Base-by-base conservation (phyloP, 2,888 invertebrate species). In the Drosophila imparisetae region DNA sequence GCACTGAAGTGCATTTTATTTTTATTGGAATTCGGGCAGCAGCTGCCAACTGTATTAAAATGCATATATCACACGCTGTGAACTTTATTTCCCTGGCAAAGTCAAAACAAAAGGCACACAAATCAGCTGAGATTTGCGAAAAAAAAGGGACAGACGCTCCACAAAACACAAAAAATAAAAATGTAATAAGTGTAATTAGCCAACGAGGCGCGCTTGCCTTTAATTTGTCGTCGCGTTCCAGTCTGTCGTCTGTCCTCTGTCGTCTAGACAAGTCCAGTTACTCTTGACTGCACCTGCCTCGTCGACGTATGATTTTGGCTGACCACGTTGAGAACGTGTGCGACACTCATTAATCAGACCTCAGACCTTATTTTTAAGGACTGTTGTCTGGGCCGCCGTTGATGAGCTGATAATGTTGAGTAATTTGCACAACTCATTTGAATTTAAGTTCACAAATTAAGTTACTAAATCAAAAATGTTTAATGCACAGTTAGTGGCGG, bases 1-100 rank as follows among this genome's bases (percentile, higher is more conserved):
- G n/a, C 55, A 72, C 66, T 78, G 69, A 64, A 80, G 78, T 80
- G 81, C 68, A 72, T 78, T 66, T 45, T 21, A 59, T 60, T 36
- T 60, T 40, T 42, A 7, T 21, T 6, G 6, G 34, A 27, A 34
- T 49, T 62, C 21, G 42, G 7, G 0, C 77, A 69, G 66, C 80
- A 54, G 73, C 53, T 52, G 65, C 34, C 11, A 24, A 40, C 24
- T 30, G 27, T 32, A 13, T 5, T 2, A 13, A 34, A 11, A 18
- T 40, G 36, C 59, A 29, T 49, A 27, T 10, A 67, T 45, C 15
- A 21, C 45, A 45, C 2, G 13, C 36, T 70, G 55, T 24, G 55
- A 48, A 52, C 49, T 63, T 18, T 21, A 57, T 63, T 66, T 30
- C 21, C 72, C 45, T 18, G 32, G 8, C 42, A n/a, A 32, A 8